Percentiles rank a stretch among this genome's conserved stretches.
Evolutionary conservation across 2,113 vertebrate genomes (phyloP).

Genomic region (Anguilla rostrata): DNA sequence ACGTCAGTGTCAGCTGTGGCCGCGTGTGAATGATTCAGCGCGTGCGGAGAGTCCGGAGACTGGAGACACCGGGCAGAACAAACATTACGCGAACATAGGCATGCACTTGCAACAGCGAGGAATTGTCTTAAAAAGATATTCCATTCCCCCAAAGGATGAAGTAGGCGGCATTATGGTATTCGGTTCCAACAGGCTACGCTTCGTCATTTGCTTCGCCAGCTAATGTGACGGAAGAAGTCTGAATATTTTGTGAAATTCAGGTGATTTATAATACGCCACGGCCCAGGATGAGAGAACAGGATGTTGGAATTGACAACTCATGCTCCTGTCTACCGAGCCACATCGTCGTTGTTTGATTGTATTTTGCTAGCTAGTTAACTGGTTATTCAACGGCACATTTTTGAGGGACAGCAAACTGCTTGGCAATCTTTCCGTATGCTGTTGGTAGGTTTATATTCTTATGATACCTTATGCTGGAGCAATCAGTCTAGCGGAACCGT

Average conservation of each 20-base stretch:
- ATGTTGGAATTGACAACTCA: neutral
- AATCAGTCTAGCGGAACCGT: neutral
- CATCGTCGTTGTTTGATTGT: neutral
- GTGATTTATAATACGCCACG: slow-evolving; percentile 2
- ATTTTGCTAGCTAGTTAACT: neutral
- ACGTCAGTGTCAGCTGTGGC: slow-evolving; percentile 30
- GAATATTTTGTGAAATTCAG: neutral
- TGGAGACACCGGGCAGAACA: slow-evolving; percentile 10
- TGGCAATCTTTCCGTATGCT: neutral
- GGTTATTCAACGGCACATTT: neutral
- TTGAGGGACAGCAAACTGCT: neutral
- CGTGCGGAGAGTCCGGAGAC: neutral
- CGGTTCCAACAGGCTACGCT: neutral
- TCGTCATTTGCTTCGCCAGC: neutral
- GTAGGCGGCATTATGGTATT: neutral
- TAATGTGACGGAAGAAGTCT: neutral
- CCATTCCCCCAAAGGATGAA: neutral
- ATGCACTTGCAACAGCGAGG: neutral
- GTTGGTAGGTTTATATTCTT: neutral
- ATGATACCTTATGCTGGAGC: neutral
- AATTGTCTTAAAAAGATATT: neutral
- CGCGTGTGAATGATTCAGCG: slow-evolving; percentile 33
- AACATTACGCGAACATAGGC: neutral
- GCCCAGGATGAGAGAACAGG: neutral
- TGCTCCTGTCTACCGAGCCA: neutral